Evolutionary conservation across 2,113 vertebrate genomes (phyloP).

Genomic region (Coryphaenoides rupestris): DNA sequence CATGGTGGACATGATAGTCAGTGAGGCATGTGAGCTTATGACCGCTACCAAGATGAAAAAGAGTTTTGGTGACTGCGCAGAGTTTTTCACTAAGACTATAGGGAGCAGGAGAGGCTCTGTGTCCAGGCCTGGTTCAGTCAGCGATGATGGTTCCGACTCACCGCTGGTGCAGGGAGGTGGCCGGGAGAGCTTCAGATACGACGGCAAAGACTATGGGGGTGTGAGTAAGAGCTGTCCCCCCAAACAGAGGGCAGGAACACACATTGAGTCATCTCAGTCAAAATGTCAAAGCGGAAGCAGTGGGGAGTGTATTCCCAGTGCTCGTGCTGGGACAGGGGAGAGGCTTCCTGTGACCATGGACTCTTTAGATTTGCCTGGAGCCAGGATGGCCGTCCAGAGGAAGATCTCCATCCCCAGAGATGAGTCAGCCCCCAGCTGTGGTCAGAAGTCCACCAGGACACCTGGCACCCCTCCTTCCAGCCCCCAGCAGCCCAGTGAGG

Average conservation of each 20-base stretch:
- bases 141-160: constrained; percentile 60
- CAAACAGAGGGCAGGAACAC: constrained; percentile 20
- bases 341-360: constrained; percentile 42
- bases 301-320: constrained; percentile 39
- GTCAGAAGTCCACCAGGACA: constrained; percentile 63
- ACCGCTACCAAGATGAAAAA: constrained; percentile 76
- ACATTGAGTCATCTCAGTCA: constrained; percentile 37
- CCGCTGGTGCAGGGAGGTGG: constrained; percentile 63
- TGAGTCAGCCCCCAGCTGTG: constrained; percentile 49
- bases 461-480: constrained; percentile 89
- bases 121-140: constrained; percentile 60
- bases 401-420: constrained; percentile 40
- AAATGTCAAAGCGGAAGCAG: constrained; percentile 31
- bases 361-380: constrained; percentile 62
- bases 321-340: constrained; percentile 31
- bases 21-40: constrained; percentile 85
- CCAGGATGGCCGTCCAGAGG: constrained; percentile 40
- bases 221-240: constrained; percentile 8
- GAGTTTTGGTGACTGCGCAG: constrained; percentile 72
- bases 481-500: constrained; percentile 74
- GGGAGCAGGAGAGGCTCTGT: constrained; percentile 49
- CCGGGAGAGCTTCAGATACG: constrained; percentile 55
- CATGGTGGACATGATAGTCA: constrained; percentile 86
- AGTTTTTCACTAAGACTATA: constrained; percentile 72
- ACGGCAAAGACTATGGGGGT: constrained; percentile 25